These are phyloP conservation scores for Petrocephalus zakoni DNA, from an alignment of 2,113 vertebrate species.

Conservation along the genomic window DNA sequence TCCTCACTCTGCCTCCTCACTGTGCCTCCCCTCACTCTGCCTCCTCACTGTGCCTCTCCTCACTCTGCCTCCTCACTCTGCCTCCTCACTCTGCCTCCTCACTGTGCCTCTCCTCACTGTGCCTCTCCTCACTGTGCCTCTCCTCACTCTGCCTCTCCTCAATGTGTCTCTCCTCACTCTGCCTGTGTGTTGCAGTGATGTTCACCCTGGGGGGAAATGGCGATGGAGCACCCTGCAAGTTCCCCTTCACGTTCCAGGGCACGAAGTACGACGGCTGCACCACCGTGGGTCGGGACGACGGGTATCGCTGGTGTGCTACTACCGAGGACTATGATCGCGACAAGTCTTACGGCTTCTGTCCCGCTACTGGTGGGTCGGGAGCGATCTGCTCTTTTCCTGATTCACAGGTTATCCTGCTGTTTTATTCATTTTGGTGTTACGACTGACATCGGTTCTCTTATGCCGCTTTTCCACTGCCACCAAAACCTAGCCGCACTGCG, in stretches of 20 bases:
- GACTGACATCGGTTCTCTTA: neutral
- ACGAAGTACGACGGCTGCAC: conserved; percentile 81
- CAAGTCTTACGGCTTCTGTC: conserved; percentile 89
- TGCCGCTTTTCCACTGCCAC: neutral
- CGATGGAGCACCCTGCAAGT: conserved; percentile 85
- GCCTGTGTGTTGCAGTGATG: conserved; percentile 60
- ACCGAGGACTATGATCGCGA: conserved; percentile 89
- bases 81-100: no score
- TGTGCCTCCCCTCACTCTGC: no score
- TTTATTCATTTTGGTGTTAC: neutral
- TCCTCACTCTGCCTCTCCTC: no score
- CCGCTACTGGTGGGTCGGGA: conserved; percentile 74
- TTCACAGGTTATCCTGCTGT: neutral
- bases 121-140: no score
- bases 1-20: no score
- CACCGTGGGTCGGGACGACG: conserved; percentile 83
- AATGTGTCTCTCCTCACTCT: neutral
- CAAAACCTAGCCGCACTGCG: no score
- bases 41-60: no score
- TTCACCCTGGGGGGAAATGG: conserved; percentile 89
- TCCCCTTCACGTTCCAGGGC: conserved; percentile 89
- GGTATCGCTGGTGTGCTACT: conserved; percentile 94
- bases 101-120: no score
- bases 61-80: no score
- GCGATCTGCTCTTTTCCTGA: neutral